phyloP scores from a whole-genome alignment of 1,140 invertebrate genomes.

The Drosophila mayri region DNA sequence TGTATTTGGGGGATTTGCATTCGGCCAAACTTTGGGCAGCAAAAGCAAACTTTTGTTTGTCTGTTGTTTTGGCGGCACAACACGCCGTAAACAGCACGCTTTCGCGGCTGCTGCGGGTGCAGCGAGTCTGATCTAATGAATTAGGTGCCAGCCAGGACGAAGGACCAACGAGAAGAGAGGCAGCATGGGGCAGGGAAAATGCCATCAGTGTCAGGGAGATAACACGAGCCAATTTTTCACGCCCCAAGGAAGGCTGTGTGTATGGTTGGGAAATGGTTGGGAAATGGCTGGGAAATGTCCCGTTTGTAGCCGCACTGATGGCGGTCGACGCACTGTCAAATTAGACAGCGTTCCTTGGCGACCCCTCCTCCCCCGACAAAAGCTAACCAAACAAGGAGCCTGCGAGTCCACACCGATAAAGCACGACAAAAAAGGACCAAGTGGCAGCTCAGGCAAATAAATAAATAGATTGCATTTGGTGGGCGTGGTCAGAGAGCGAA shows the following conservation, averaged over 20 bases:
- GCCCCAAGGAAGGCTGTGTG: constrained; percentile 3
- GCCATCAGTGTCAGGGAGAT: constrained; percentile 38
- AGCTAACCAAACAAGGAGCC: constrained; percentile 36
- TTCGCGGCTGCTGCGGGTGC: constrained; percentile 14
- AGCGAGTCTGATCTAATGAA: constrained; percentile 45
- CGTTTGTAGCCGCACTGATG: constrained; percentile 22
- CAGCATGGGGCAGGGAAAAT: not conserved
- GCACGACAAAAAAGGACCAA: constrained; percentile 13
- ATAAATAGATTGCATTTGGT: constrained; percentile 56
- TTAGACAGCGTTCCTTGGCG: constrained; percentile 28
- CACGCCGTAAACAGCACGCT: constrained; percentile 10
- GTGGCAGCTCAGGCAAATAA: constrained; percentile 36
- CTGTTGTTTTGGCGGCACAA: constrained; percentile 54
- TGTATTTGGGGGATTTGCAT: constrained; percentile 47
- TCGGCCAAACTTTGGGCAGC: constrained; percentile 43
- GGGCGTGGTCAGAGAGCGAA: constrained; percentile 36
- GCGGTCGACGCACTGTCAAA: constrained; percentile 51
- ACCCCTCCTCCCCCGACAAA: not conserved
- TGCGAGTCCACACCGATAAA: constrained; percentile 30
- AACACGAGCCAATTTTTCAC: constrained; percentile 36
- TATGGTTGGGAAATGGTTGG: constrained; percentile 12
- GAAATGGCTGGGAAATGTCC: constrained; percentile 15
- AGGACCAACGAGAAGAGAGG: not conserved
- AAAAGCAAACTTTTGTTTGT: constrained; percentile 48
- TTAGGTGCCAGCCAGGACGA: constrained; percentile 21